These are phyloP conservation scores for Cacoxenus indagator DNA, from an alignment of 2,888 invertebrate genomes.

Conservation along the genomic window DNA sequence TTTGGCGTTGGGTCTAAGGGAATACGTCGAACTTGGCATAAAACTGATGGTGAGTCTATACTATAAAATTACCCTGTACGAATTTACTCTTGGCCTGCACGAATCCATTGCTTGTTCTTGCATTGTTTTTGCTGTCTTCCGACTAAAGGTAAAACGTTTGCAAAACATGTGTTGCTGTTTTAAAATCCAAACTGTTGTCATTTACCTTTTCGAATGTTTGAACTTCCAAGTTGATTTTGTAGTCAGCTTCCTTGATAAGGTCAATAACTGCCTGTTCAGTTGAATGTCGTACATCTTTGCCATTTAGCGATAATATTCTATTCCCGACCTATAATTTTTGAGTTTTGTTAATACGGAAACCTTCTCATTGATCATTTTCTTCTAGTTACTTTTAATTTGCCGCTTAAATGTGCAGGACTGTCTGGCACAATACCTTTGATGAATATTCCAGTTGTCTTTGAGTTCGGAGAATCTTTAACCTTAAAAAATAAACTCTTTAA, in stretches of 20 bases:
- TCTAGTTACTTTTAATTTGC: slow-evolving; percentile 78
- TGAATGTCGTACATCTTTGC: slow-evolving; percentile 88
- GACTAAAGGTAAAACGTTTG: slow-evolving; percentile 2
- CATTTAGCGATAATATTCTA: slow-evolving; percentile 83
- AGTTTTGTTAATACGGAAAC: neutral
- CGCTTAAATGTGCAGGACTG: slow-evolving; percentile 93
- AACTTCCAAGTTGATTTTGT: slow-evolving; percentile 90
- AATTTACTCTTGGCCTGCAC: slow-evolving; percentile 54
- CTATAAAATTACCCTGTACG: slow-evolving; percentile 43
- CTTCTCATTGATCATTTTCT: neutral
- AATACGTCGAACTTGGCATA: neutral
- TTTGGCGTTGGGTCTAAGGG: slow-evolving; percentile 41
- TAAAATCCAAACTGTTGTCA: slow-evolving; percentile 5
- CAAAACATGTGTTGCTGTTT: neutral
- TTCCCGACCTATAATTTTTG: slow-evolving; percentile 63
- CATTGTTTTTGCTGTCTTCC: slow-evolving; percentile 46
- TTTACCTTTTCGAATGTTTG: slow-evolving; percentile 75
- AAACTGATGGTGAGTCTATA: neutral
- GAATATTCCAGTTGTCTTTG: slow-evolving; percentile 91
- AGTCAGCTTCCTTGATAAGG: slow-evolving; percentile 91
- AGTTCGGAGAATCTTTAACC: slow-evolving; percentile 74
- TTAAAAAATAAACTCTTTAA: slow-evolving; percentile 18
- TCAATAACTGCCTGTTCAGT: slow-evolving; percentile 95
- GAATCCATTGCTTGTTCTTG: slow-evolving; percentile 61
- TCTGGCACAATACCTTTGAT: slow-evolving; percentile 96